phyloP scores from a whole-genome alignment of 2,888 invertebrate genomes.

The Gibbula magus region DNA sequence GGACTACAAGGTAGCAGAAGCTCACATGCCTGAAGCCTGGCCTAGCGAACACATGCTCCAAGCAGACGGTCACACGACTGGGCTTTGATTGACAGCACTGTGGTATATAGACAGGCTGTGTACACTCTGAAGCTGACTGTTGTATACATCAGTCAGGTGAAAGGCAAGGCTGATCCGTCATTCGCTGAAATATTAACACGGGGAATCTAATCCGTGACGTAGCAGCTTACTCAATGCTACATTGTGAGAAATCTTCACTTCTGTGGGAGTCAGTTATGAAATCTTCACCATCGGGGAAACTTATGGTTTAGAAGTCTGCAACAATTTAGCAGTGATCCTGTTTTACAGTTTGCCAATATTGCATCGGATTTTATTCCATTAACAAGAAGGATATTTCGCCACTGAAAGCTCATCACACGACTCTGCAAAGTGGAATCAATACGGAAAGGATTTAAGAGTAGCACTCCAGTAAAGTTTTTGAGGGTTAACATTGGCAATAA shows the following conservation, averaged over 20 bases:
- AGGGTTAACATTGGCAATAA: not conserved
- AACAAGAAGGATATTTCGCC: too few relatives aligned
- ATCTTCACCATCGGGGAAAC: too few relatives aligned
- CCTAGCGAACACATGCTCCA: not conserved
- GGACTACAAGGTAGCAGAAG: constrained; percentile 11
- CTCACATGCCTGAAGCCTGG: not conserved
- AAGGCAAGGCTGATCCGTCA: not conserved
- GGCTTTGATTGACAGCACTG: not conserved
- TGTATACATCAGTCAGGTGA: not conserved
- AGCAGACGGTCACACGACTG: not conserved
- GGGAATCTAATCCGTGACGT: too few relatives aligned
- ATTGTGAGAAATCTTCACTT: too few relatives aligned
- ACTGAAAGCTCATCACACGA: too few relatives aligned
- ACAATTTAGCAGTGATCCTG: too few relatives aligned
- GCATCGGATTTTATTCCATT: too few relatives aligned
- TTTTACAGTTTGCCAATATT: too few relatives aligned
- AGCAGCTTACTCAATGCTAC: too few relatives aligned
- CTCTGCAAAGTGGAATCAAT: not conserved
- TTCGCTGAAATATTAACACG: constrained; percentile 1
- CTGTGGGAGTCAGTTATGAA: too few relatives aligned
- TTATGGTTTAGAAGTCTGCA: too few relatives aligned
- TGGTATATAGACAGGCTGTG: too few relatives aligned
- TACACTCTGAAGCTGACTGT: not conserved
- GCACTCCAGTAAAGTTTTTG: not conserved
- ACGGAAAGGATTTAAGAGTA: not conserved